A percentile compares a stretch with the other conserved stretches of the same genome.
Conservation (phyloP, 2,797 vertebrate genomes). For the Synaphobranchus kaupii region DNA sequence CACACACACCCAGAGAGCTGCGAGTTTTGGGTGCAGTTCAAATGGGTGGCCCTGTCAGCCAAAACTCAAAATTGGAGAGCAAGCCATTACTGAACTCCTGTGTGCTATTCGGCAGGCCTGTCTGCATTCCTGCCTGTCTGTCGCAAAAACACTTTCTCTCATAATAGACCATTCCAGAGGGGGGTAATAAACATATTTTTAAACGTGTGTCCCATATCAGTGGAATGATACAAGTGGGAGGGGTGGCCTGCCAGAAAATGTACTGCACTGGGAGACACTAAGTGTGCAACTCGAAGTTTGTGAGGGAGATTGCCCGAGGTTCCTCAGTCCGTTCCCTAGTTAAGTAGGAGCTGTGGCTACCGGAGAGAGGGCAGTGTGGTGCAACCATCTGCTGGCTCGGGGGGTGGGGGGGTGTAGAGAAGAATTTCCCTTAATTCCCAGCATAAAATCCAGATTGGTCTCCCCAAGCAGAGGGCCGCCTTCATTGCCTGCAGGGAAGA, state of each 20-base stretch:
- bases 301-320: background rate
- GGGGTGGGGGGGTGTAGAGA: background rate
- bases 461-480: conserved; percentile 3
- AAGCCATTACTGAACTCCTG: background rate
- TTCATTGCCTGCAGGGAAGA: background rate
- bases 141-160: conserved; percentile 9
- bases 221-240: background rate
- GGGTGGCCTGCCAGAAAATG: background rate
- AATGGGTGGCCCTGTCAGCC: background rate
- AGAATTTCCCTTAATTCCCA: conserved; percentile 6
- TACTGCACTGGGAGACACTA: background rate
- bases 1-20: background rate
- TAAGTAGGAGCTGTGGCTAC: background rate
- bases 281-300: background rate
- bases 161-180: conserved; percentile 29
- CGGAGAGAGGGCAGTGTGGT: background rate
- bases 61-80: background rate
- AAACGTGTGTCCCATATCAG: background rate
- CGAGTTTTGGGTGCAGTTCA: conserved; percentile 7
- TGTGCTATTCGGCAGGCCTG: background rate
- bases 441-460: conserved; percentile 38
- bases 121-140: background rate
- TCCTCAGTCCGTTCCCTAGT: background rate
- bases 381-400: background rate
- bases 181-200: background rate